These are phyloP conservation scores for Catalaphyllia jardinei DNA, from an alignment of 64 coral and sea anemone species.

Conservation along the genomic window DNA sequence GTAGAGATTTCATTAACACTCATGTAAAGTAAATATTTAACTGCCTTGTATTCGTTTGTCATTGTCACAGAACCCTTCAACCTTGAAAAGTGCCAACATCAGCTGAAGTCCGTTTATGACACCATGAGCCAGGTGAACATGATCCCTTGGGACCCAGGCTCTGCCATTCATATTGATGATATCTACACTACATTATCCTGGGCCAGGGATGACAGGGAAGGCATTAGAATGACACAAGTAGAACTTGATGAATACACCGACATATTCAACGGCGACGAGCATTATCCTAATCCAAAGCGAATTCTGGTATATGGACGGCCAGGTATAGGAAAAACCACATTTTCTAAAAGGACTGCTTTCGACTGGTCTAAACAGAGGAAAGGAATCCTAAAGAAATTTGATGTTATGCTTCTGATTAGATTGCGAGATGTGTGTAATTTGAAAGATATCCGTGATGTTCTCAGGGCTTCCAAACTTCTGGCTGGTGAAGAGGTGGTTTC, in stretches of 20 bases:
- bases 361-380: background rate
- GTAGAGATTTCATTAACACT: too few relatives aligned
- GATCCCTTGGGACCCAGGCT: background rate
- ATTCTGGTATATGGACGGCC: conserved; percentile 1
- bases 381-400: background rate
- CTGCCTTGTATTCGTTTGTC: too few relatives aligned
- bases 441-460: background rate
- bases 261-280: background rate
- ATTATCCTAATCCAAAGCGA: background rate
- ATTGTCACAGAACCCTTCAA: background rate
- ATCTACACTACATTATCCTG: background rate
- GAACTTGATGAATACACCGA: conserved; percentile 8
- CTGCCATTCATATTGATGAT: background rate
- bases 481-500: background rate
- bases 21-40: too few relatives aligned
- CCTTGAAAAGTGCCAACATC: background rate
- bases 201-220: background rate
- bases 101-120: background rate
- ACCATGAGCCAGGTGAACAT: background rate
- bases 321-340: background rate
- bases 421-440: background rate
- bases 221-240: background rate
- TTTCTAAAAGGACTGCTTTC: background rate
- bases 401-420: background rate
- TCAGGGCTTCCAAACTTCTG: background rate